Percentiles rank a stretch among this genome's conserved stretches.
phyloP scores from a whole-genome alignment of 2,797 vertebrate genomes.

The Prunella strophiata region DNA sequence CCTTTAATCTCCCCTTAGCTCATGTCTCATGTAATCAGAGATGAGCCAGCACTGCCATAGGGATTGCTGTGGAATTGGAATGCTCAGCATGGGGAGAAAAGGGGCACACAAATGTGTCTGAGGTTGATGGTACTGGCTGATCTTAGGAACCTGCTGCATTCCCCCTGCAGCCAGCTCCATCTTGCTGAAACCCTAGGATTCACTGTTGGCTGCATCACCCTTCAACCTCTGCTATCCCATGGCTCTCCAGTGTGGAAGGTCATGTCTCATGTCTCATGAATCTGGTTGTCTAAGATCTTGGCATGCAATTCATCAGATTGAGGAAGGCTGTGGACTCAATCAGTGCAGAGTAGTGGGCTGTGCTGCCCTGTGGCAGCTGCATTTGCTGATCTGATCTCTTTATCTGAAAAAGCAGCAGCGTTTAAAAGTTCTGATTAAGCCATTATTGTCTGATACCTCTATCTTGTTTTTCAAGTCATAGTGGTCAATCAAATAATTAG shows the following conservation, averaged over 20 bases:
- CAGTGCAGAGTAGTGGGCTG: not conserved
- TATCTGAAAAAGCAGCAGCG: not conserved
- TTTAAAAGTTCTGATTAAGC: constrained; percentile 40
- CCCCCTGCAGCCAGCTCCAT: not conserved
- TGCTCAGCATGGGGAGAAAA: not conserved
- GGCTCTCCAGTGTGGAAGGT: not conserved
- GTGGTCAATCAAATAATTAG: constrained; percentile 39
- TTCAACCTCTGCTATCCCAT: not conserved
- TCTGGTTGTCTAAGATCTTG: not conserved
- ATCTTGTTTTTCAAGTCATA: constrained; percentile 33
- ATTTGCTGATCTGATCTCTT: not conserved
- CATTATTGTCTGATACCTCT: not conserved
- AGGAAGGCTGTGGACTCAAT: not conserved
- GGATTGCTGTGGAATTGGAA: not conserved
- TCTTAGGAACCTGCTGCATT: not conserved
- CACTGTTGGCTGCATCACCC: not conserved
- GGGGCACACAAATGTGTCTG: not conserved
- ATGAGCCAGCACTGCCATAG: not conserved
- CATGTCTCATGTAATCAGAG: not conserved
- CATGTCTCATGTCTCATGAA: not conserved
- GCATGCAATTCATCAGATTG: not conserved
- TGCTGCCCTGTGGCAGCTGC: not conserved
- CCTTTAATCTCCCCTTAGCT: not conserved
- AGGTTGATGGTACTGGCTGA: not conserved
- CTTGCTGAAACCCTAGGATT: not conserved